phyloP scores from a whole-genome alignment of 2,113 vertebrate genomes.

The Cephalopholis sonnerati region DNA sequence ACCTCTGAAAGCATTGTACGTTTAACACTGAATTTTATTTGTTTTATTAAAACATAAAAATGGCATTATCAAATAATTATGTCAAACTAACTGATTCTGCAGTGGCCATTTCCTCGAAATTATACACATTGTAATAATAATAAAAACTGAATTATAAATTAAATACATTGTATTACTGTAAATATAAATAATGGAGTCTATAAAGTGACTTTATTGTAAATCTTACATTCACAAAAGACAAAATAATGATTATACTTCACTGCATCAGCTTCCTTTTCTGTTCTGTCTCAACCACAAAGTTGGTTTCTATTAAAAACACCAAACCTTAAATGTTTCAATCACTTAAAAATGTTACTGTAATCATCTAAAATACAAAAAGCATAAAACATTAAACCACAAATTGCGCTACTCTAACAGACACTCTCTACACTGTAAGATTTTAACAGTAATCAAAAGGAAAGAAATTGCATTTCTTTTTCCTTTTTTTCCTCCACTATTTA shows the following conservation, averaged over 20 bases:
- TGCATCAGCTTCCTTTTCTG: not conserved
- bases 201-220: not conserved
- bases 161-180: too few relatives aligned
- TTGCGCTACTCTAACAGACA: not conserved
- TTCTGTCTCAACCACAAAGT: not conserved
- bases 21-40: too few relatives aligned
- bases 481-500: not conserved
- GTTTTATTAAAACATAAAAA: too few relatives aligned
- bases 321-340: not conserved
- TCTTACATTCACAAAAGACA: not conserved
- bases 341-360: not conserved
- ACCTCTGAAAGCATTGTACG: too few relatives aligned
- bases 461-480: not conserved
- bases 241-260: not conserved
- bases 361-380: not conserved
- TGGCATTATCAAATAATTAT: not conserved
- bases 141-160: not conserved
- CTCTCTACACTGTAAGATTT: not conserved
- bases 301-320: not conserved
- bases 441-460: not conserved
- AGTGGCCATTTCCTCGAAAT: not conserved
- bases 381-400: not conserved
- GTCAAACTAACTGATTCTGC: not conserved
- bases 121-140: not conserved
- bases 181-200: not conserved